Base-by-base conservation (phyloP, 2,888 invertebrate species). In the Protodeltote pygarga region DNA sequence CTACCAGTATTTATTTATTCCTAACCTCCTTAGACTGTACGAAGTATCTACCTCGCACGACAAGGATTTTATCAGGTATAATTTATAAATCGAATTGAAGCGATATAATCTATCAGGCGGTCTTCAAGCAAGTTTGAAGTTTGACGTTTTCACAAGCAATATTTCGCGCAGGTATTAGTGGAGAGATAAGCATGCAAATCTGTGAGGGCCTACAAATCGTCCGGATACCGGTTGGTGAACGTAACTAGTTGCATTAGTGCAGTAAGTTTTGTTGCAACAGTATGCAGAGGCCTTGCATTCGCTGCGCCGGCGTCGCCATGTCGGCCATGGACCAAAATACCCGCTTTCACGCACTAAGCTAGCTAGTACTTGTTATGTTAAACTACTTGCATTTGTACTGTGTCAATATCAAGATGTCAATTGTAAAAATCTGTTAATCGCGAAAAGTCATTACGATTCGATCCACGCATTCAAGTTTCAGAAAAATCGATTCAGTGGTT, bases 251-350 rank as follows among this genome's bases (percentile, higher is more conserved):
- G 64, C 68, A 68, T 59, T 67, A 65, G 81, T 87, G 89, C 88
- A 87, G 82, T 75, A 81, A 83, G 77, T 79, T 75, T 77, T 81
- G 77, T 87, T 89, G 89, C 89, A 85, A 87, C 87, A 87, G 80
- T 77, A 73, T 79, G 76, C 79, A 77, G 76, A 73, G 85, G 88
- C 90, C 90, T 90, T 90, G 90, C 89, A 85, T 85, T 90, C 89
- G 88, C 89, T 85, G 83, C 79, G 79, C 79, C 61, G 68, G 79
- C 79, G 77, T 69, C 79, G 86, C 61, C 67, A 78, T 79, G 77
- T 69, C 79, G 86, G 83, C 91, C 90, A 82, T 90, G 91, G 89
- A 88, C 89, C 81, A 68, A 86, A 87, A 90, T 89, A 85, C 79
- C 74, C 81, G 85, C 87, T 89, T 89, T 89, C 89, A 83, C 82